A percentile compares a stretch with the other conserved stretches of the same genome.
Conservation (phyloP, 2,113 vertebrate species). For the Heterotilapia buettikoferi region DNA sequence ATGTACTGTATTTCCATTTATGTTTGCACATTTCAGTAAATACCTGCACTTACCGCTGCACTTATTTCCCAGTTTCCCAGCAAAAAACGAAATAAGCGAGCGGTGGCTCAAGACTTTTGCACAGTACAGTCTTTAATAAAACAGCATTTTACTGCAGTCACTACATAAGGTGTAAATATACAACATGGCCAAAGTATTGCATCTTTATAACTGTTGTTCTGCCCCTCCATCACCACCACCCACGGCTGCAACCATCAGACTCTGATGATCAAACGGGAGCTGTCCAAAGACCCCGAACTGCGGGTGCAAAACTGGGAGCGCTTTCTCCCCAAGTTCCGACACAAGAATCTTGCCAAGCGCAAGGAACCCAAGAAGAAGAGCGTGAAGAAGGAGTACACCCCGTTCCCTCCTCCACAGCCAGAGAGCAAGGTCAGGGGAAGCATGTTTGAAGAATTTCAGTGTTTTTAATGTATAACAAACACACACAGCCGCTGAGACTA, state of each 20-base stretch:
- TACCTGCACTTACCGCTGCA: background rate
- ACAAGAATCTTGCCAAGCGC: slow-evolving; percentile 89
- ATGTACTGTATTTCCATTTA: background rate
- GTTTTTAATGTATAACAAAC: background rate
- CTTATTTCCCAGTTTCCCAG: background rate
- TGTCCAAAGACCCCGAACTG: slow-evolving; percentile 88
- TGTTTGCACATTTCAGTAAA: background rate
- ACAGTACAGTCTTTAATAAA: background rate
- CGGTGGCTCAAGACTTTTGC: no score
- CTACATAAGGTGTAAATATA: background rate
- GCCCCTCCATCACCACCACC: background rate
- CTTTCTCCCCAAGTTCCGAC: slow-evolving; percentile 91
- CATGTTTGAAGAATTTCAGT: background rate
- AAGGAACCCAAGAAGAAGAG: slow-evolving; percentile 89
- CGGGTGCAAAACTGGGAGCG: slow-evolving; percentile 88
- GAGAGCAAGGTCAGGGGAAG: slow-evolving; percentile 83
- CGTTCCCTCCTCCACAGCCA: slow-evolving; percentile 90
- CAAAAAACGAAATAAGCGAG: accelerated
- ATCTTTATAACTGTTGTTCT: background rate
- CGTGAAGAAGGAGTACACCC: slow-evolving; percentile 90
- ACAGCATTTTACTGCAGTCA: background rate
- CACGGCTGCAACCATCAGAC: slow-evolving; percentile 68
- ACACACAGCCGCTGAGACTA: background rate
- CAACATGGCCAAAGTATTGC: background rate
- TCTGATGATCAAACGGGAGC: slow-evolving; percentile 95